A percentile compares a stretch with the other conserved stretches of the same genome.
phyloP scores from a whole-genome alignment of 2,797 vertebrate genomes.

The Chiloscyllium punctatum region DNA sequence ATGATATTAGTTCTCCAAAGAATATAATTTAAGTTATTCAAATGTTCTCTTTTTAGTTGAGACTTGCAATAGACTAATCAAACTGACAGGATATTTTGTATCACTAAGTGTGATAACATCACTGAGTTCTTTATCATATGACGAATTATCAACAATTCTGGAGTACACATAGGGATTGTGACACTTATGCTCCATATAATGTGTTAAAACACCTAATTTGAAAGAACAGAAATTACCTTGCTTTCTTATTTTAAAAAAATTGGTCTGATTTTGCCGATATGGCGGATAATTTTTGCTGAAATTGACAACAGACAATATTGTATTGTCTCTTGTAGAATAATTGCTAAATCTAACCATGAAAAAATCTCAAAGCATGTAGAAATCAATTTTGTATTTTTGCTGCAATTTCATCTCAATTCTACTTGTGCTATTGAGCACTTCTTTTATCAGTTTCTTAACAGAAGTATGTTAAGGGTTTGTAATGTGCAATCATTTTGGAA shows the following conservation, averaged over 20 bases:
- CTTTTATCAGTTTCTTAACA: neutral
- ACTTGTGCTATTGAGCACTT: neutral
- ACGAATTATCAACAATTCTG: neutral
- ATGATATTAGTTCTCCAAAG: neutral
- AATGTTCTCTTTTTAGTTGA: constrained; percentile 33
- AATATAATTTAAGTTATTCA: neutral
- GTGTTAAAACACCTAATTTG: neutral
- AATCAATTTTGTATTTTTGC: constrained; percentile 10
- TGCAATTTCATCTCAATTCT: neutral
- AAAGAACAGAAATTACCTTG: neutral
- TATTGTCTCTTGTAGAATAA: neutral
- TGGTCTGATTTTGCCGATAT: neutral
- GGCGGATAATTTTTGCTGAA: neutral
- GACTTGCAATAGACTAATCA: neutral
- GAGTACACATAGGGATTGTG: neutral
- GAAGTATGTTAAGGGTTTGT: neutral
- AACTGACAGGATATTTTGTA: neutral
- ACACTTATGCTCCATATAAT: neutral
- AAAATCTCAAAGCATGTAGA: neutral
- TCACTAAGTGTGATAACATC: neutral
- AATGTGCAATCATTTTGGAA: neutral
- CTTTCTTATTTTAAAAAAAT: neutral
- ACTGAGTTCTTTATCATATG: neutral
- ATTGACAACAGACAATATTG: neutral
- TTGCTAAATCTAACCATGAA: neutral